Percentiles rank a stretch among this genome's conserved stretches.
Evolutionary conservation across 2,888 invertebrate species (phyloP).

Genomic region (Drosophila koepferae): DNA sequence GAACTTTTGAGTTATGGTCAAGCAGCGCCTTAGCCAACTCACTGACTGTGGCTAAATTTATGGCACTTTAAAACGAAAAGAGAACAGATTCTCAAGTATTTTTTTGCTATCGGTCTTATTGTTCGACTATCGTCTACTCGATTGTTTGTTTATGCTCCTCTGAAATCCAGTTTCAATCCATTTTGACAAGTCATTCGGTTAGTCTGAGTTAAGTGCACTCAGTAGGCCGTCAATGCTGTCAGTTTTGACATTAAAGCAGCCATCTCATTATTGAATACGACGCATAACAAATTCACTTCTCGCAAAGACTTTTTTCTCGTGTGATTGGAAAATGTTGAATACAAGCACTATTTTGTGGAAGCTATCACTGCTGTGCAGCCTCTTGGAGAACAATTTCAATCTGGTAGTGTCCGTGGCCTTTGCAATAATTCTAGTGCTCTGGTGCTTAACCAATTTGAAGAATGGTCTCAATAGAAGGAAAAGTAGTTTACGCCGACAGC

Average conservation of each 20-base stretch:
- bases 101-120: not conserved
- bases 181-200: not conserved
- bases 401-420: constrained; percentile 5
- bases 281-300: not conserved
- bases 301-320: not conserved
- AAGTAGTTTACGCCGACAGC: not conserved
- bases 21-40: constrained; percentile 13
- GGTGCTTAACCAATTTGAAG: constrained; percentile 11
- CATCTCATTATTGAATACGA: not conserved
- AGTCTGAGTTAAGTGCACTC: not conserved
- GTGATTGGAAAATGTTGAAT: constrained; percentile 5
- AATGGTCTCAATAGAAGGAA: not conserved
- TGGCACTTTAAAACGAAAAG: not conserved
- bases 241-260: not conserved
- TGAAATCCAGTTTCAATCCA: not conserved
- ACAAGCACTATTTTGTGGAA: not conserved
- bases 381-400: not conserved
- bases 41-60: constrained; percentile 1
- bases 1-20: constrained; percentile 56
- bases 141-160: not conserved
- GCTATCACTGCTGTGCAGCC: not conserved
- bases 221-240: not conserved
- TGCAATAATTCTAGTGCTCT: constrained; percentile 14
- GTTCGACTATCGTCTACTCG: not conserved
- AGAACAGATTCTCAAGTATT: not conserved